Conservation (phyloP, 2,888 invertebrate genomes). For the Drosophila anomelani region DNA sequence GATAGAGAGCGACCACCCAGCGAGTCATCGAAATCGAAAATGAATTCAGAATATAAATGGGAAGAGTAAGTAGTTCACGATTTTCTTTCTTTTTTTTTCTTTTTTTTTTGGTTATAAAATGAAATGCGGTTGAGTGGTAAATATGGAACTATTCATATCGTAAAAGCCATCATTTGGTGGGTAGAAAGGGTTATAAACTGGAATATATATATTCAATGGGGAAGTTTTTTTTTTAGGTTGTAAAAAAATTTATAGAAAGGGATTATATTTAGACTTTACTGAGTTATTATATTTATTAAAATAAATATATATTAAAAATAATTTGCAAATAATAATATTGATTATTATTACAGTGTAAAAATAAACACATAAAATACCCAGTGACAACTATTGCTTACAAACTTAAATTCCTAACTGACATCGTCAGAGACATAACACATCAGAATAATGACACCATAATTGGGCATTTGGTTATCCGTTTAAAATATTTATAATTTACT, state of each 20-base stretch:
- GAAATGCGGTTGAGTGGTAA: slow-evolving; percentile 9
- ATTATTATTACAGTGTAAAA: too few species aligned
- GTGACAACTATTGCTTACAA: neutral
- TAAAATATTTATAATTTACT: neutral
- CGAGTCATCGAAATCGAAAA: slow-evolving; percentile 12
- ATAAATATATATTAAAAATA: too few species aligned
- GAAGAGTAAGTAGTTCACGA: slow-evolving; percentile 1
- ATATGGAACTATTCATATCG: slow-evolving; percentile 1
- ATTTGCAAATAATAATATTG: too few species aligned
- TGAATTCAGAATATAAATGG: slow-evolving; percentile 6
- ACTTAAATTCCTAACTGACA: slow-evolving; percentile 4
- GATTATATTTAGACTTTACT: too few species aligned
- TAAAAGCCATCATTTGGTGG: slow-evolving; percentile 4
- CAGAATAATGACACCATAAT: slow-evolving; percentile 7
- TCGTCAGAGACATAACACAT: neutral
- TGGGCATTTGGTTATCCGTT: neutral
- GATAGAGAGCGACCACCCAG: neutral
- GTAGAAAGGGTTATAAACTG: neutral
- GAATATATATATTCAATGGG: neutral
- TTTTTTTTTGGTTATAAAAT: neutral
- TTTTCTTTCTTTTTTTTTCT: too few species aligned
- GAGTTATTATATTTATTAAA: too few species aligned
- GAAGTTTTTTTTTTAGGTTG: neutral
- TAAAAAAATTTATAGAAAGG: too few species aligned
- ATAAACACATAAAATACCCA: too few species aligned